phyloP scores from a whole-genome alignment of 2,113 vertebrate genomes.

The Hippocampus mohnikei region DNA sequence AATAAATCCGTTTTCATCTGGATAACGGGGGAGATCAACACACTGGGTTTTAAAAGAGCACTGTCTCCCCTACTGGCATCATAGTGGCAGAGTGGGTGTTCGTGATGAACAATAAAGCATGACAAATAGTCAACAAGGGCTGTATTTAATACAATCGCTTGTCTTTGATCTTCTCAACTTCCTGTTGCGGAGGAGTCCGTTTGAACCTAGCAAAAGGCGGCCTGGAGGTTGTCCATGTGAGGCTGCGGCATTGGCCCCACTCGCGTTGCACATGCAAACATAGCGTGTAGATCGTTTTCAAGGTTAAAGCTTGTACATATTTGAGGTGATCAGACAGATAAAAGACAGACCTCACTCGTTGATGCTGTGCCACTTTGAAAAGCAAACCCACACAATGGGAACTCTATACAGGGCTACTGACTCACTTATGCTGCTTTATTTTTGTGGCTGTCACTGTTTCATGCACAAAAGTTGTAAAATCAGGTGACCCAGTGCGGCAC shows the following conservation, averaged over 20 bases:
- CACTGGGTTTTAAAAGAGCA: conserved; percentile 67
- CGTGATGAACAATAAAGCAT: conserved; percentile 55
- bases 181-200: conserved; percentile 46
- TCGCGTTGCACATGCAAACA: conserved; percentile 1
- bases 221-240: conserved; percentile 36
- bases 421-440: conserved; percentile 57
- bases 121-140: conserved; percentile 59
- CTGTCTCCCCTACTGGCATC: conserved; percentile 51
- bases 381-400: conserved; percentile 25
- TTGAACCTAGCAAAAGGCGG: conserved; percentile 48
- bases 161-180: conserved; percentile 63
- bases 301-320: conserved; percentile 44
- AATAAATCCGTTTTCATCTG: conserved; percentile 75
- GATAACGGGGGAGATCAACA: conserved; percentile 68
- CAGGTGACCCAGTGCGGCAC: conserved; percentile 32
- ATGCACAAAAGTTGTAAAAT: conserved; percentile 55
- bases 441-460: conserved; percentile 35
- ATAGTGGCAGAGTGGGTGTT: conserved; percentile 54
- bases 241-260: conserved; percentile 26
- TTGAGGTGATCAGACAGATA: conserved; percentile 44
- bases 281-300: conserved; percentile 21
- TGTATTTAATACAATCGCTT: conserved; percentile 56
- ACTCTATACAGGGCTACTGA: conserved; percentile 44
- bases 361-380: conserved; percentile 29
- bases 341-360: conserved; percentile 19